A percentile compares a stretch with the other conserved stretches of the same genome.
Conservation (phyloP, 2,888 invertebrate species). For the Pasiphila rectangulata region DNA sequence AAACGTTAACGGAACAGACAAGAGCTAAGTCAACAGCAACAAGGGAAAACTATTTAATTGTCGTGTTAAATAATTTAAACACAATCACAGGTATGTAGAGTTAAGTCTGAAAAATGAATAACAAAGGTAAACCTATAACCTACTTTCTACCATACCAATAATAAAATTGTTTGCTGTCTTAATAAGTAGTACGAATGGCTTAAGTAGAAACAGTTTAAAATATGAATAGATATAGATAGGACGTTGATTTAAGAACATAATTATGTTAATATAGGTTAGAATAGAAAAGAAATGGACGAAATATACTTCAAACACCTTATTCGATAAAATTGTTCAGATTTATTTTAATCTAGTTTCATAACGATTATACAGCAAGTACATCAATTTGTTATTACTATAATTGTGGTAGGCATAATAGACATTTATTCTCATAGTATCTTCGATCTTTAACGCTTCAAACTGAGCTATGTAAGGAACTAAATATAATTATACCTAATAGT, state of each 20-base stretch:
- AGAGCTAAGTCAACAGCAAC: too few species aligned
- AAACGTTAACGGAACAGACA: too few species aligned
- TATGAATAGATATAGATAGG: neutral
- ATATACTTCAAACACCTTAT: constrained; percentile 20
- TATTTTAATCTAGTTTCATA: constrained; percentile 41
- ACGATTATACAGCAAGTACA: constrained; percentile 37
- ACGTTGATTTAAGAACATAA: neutral
- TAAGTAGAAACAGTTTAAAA: neutral
- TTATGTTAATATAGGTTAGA: neutral
- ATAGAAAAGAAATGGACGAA: constrained; percentile 16
- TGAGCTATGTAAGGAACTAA: constrained; percentile 23
- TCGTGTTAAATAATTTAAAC: too few species aligned
- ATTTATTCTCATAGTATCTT: constrained; percentile 53
- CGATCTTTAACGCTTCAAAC: constrained; percentile 41
- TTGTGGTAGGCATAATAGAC: constrained; percentile 70
- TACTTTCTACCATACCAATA: too few species aligned
- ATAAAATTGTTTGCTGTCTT: too few species aligned
- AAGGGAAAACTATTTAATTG: too few species aligned
- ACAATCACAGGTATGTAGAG: too few species aligned
- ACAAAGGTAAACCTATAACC: too few species aligned
- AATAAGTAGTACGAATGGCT: too few species aligned
- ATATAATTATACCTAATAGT: too few species aligned
- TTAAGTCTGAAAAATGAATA: too few species aligned
- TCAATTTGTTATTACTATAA: constrained; percentile 51
- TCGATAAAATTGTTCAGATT: constrained; percentile 37